Conservation (phyloP, 2,888 invertebrate genomes). For the Vandiemenella viatica region DNA sequence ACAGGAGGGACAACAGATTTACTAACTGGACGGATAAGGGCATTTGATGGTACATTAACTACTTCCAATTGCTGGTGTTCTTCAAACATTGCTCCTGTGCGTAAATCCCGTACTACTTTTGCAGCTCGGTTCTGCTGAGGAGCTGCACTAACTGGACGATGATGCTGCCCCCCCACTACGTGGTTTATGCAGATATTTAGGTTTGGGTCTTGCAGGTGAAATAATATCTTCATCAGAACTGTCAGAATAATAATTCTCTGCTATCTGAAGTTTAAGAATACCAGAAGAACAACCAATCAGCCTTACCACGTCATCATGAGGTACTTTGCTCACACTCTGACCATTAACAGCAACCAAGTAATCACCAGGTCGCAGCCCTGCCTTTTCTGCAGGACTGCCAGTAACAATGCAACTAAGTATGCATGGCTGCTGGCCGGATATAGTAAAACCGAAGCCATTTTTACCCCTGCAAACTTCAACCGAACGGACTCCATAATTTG, state of each 20-base stretch:
- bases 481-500: conserved; percentile 59
- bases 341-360: conserved; percentile 85
- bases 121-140: conserved; percentile 30
- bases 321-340: conserved; percentile 75
- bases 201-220: conserved; percentile 40
- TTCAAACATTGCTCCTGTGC: conserved; percentile 35
- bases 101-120: conserved; percentile 35
- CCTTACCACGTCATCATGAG: conserved; percentile 85
- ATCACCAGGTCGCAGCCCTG: conserved; percentile 82
- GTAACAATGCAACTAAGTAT: conserved; percentile 84
- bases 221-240: conserved; percentile 65
- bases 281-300: conserved; percentile 78
- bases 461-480: conserved; percentile 74
- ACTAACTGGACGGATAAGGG: conserved; percentile 7
- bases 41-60: conserved; percentile 2
- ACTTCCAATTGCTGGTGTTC: conserved; percentile 19
- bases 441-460: conserved; percentile 93
- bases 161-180: conserved; percentile 18
- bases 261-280: conserved; percentile 69
- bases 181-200: conserved; percentile 41
- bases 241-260: conserved; percentile 72
- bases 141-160: conserved; percentile 12
- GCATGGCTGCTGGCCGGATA: conserved; percentile 92
- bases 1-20: conserved; percentile 23
- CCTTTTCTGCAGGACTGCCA: conserved; percentile 78